These are phyloP conservation scores for Stenodema calcarata DNA, from an alignment of 2,888 invertebrate genomes.

Conservation along the genomic window DNA sequence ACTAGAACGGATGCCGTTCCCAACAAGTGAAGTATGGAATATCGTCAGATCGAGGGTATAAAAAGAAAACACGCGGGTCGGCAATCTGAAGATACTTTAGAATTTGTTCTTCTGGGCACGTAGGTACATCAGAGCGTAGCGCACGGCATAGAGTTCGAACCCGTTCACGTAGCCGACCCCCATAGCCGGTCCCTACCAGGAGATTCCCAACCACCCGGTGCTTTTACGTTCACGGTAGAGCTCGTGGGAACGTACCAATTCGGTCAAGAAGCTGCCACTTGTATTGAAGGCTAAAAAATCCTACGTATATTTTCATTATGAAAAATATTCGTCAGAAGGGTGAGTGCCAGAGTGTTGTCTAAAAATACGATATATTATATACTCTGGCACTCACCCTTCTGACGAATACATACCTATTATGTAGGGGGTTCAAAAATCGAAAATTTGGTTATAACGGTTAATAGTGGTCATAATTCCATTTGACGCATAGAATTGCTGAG, in stretches of 20 bases:
- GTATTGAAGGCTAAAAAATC: no score
- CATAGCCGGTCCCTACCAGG: background rate
- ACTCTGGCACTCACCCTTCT: no score
- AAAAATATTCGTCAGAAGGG: no score
- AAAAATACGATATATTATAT: no score
- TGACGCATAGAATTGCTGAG: no score
- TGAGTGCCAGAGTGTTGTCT: no score
- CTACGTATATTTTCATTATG: no score
- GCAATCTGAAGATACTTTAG: background rate
- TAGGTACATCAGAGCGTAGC: background rate
- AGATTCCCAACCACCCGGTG: background rate
- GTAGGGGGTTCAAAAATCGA: no score
- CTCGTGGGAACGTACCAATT: background rate
- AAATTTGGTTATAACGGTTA: no score
- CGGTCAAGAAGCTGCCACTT: no score
- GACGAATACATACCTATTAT: no score
- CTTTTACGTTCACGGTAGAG: background rate
- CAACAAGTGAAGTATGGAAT: background rate
- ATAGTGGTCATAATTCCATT: no score
- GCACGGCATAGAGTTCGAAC: background rate
- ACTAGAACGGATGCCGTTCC: background rate
- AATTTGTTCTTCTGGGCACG: background rate
- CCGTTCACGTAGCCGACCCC: background rate
- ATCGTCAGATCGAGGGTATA: background rate
- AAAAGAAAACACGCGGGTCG: background rate